phyloP scores from a whole-genome alignment of 1,140 invertebrate genomes.

The Drosophila baimaii region DNA sequence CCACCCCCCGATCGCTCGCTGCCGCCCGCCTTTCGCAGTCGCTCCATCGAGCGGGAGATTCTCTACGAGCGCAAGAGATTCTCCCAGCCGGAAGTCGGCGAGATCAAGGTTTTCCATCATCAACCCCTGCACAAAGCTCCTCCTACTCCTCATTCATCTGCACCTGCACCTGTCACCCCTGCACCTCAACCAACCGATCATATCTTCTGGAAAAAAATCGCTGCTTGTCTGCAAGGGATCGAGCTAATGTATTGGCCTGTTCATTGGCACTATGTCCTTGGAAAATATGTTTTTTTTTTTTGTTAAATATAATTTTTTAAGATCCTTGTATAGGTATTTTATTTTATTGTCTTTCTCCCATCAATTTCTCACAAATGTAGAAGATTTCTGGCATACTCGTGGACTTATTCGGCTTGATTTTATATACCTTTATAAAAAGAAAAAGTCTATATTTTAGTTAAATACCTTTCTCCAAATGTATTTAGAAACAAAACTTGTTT shows the following conservation, averaged over 20 bases:
- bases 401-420: no score
- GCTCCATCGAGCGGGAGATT: slow-evolving; percentile 79
- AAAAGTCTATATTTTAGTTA: no score
- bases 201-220: neutral
- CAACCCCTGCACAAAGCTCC: neutral
- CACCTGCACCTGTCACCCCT: slow-evolving; percentile 21
- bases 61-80: slow-evolving; percentile 78
- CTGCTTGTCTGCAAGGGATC: neutral
- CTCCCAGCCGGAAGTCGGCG: slow-evolving; percentile 71
- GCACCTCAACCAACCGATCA: neutral
- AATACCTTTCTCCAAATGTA: no score
- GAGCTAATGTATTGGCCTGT: neutral
- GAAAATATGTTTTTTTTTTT: neutral
- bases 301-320: no score
- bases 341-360: no score
- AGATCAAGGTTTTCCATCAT: slow-evolving; percentile 72
- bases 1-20: slow-evolving; percentile 74
- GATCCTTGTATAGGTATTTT: neutral
- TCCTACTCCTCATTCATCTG: neutral
- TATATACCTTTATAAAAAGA: no score
- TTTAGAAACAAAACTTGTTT: neutral
- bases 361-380: no score
- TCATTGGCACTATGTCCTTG: neutral
- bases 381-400: no score
- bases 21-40: slow-evolving; percentile 80